These are phyloP conservation scores for Patella ulyssiponensis DNA, from an alignment of 2,888 invertebrate genomes.

Conservation along the genomic window DNA sequence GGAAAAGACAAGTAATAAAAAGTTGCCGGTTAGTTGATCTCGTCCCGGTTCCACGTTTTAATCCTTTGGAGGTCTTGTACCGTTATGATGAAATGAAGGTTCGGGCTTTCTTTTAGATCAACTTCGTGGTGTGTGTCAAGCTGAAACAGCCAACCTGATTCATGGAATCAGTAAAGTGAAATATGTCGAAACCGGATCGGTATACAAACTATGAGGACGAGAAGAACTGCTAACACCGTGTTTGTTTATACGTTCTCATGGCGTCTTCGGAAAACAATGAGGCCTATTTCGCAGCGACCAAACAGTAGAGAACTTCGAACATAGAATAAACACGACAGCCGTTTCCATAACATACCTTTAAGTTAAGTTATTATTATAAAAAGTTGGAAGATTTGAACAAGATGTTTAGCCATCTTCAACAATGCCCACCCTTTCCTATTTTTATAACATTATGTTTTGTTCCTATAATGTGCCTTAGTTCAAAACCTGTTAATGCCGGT, in stretches of 20 bases:
- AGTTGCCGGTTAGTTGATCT: too few species aligned
- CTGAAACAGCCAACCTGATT: constrained; percentile 4
- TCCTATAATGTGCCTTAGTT: too few species aligned
- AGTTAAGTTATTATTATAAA: constrained; percentile 2
- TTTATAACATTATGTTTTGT: too few species aligned
- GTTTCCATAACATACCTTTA: constrained; percentile 1
- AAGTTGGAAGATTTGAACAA: background rate
- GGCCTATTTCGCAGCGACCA: constrained; percentile 1
- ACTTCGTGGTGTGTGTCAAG: too few species aligned
- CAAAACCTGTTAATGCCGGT: too few species aligned
- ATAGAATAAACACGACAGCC: background rate
- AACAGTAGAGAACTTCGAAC: constrained; percentile 2
- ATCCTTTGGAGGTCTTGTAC: background rate
- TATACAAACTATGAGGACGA: constrained; percentile 7
- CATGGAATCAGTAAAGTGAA: constrained; percentile 5
- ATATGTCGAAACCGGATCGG: background rate
- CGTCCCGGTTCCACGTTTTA: background rate
- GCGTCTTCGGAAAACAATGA: constrained; percentile 9
- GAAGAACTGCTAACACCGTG: constrained; percentile 11
- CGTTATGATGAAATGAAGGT: too few species aligned
- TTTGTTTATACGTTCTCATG: constrained; percentile 13
- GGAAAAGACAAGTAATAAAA: too few species aligned
- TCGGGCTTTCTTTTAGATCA: too few species aligned
- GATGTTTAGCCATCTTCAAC: too few species aligned
- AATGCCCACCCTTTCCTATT: too few species aligned